These are phyloP conservation scores for Cettia cetti DNA, from an alignment of 2,113 vertebrate genomes.

Conservation along the genomic window DNA sequence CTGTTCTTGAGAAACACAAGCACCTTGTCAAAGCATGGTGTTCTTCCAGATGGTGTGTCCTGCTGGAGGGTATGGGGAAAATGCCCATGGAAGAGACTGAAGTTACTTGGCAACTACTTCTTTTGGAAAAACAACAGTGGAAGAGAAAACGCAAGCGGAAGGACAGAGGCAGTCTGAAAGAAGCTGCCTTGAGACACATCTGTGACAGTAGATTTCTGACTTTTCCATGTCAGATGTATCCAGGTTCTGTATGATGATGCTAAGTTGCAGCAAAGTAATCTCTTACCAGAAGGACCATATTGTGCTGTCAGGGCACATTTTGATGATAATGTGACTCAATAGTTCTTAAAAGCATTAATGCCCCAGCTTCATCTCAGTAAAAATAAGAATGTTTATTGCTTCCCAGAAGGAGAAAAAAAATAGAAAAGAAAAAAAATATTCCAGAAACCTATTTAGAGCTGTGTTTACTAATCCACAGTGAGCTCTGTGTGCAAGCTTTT, in stretches of 20 bases:
- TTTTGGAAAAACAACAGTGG: neutral
- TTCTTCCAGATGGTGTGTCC: neutral
- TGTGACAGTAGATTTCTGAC: neutral
- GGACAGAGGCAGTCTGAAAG: neutral
- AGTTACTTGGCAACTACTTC: neutral
- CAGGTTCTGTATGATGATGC: neutral
- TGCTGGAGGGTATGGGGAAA: neutral
- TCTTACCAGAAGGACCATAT: neutral
- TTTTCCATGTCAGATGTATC: neutral
- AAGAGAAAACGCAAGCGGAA: neutral
- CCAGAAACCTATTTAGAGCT: neutral
- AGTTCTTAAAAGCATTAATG: constrained; percentile 13
- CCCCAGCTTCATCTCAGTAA: neutral
- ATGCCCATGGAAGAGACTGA: neutral
- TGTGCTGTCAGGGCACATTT: neutral
- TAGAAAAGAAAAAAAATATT: neutral
- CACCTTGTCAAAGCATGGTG: neutral
- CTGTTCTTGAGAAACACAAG: neutral
- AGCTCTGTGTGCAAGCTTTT: neutral
- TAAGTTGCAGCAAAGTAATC: neutral
- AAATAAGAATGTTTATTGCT: neutral
- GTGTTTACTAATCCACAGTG: neutral
- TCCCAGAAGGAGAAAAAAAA: neutral
- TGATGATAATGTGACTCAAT: neutral
- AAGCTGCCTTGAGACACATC: neutral